Evolutionary conservation across 2,113 vertebrate genomes (phyloP).

Genomic region (Colinus virginianus): DNA sequence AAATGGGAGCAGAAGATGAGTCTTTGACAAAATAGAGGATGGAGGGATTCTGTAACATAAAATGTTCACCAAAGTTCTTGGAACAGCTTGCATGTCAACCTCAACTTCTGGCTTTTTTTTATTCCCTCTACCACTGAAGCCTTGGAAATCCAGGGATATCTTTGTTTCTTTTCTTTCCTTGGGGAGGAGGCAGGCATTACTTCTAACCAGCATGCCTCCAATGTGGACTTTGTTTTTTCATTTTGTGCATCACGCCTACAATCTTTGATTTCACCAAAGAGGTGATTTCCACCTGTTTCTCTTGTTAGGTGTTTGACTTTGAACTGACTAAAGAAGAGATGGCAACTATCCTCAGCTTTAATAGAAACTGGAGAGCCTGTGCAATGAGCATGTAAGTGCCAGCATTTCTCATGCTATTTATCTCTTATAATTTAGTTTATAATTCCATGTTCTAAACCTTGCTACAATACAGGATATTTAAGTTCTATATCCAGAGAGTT

Average conservation of each 20-base stretch:
- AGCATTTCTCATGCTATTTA: neutral
- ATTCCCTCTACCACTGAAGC: neutral
- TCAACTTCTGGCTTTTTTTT: neutral
- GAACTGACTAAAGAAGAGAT: conserved; percentile 87
- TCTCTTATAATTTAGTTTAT: neutral
- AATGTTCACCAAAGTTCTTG: neutral
- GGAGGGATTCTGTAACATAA: neutral
- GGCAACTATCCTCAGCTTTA: conserved; percentile 85
- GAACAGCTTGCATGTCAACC: neutral
- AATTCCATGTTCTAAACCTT: neutral
- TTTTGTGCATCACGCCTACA: neutral
- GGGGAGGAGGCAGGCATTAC: neutral
- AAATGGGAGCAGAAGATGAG: neutral
- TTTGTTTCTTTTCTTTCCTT: neutral
- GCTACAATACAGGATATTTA: neutral
- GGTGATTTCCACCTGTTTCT: neutral
- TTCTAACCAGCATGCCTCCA: neutral
- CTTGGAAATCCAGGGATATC: accelerated
- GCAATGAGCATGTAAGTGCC: conserved; percentile 82
- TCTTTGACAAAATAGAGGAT: neutral
- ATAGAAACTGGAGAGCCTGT: conserved; percentile 88
- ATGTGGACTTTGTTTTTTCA: neutral
- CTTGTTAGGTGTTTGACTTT: conserved; percentile 90
- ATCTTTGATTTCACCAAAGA: neutral
- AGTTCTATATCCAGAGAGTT: neutral